Percentiles rank a stretch among this genome's conserved stretches.
Conservation (phyloP, 2,797 vertebrate genomes). For the Austrolebias charrua region DNA sequence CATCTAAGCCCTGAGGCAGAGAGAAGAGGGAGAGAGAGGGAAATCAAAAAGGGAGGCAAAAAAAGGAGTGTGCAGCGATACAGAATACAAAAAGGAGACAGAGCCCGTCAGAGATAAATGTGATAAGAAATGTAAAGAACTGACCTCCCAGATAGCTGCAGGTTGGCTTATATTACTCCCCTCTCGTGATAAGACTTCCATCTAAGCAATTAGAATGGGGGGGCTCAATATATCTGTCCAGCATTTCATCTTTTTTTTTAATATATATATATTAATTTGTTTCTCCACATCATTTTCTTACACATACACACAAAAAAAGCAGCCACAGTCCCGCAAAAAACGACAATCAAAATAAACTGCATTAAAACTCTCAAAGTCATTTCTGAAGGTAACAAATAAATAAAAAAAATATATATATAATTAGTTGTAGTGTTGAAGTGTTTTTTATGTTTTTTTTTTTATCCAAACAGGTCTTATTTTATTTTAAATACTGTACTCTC, state of each 20-base stretch:
- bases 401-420: neutral
- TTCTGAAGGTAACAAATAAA: conserved; percentile 52
- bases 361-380: conserved; percentile 68
- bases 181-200: conserved; percentile 99
- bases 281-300: conserved; percentile 68
- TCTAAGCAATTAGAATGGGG: conserved; percentile 99
- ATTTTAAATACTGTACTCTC: conserved; percentile 31
- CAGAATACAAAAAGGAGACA: conserved; percentile 72
- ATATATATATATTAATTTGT: conserved; percentile 47
- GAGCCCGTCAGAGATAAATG: conserved; percentile 84
- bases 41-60: conserved; percentile 21
- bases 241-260: conserved; percentile 85
- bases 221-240: conserved; percentile 99
- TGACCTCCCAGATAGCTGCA: conserved; percentile 99
- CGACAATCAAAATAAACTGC: conserved; percentile 67
- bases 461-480: neutral
- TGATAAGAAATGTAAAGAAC: conserved; percentile 99
- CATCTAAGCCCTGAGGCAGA: conserved; percentile 74
- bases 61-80: conserved; percentile 66
- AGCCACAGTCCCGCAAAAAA: conserved; percentile 72
- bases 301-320: conserved; percentile 65
- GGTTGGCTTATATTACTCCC: conserved; percentile 99
- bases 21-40: conserved; percentile 58
- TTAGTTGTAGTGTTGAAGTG: neutral
- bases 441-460: neutral